These are phyloP conservation scores for Heliocidaris tuberculata DNA, from an alignment of 35 echinoderm and acorn worm genomes.

Conservation along the genomic window DNA sequence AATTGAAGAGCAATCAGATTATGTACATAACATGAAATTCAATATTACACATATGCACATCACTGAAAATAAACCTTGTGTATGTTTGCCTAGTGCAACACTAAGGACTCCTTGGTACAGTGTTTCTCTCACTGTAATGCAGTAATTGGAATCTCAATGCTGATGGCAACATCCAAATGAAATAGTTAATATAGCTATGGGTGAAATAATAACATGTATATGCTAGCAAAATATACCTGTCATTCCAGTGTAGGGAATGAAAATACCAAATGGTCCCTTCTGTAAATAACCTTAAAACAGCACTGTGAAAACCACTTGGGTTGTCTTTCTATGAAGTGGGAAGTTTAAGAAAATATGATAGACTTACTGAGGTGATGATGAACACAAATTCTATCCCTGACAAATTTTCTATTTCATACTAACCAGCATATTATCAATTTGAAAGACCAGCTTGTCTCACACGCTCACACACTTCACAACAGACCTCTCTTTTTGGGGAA, in stretches of 20 bases:
- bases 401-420: no score
- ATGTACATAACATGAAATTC: conserved; percentile 5
- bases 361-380: neutral
- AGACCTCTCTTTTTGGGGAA: no score
- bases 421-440: no score
- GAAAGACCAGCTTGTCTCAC: no score
- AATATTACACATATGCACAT: neutral
- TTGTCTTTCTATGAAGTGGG: neutral
- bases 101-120: neutral
- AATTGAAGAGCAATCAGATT: neutral
- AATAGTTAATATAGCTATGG: neutral
- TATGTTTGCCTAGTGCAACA: neutral
- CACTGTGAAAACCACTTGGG: neutral
- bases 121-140: neutral
- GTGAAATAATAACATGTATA: neutral
- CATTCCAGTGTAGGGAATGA: neutral
- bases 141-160: conserved; percentile 1
- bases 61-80: neutral
- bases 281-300: conserved; percentile 18
- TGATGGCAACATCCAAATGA: neutral
- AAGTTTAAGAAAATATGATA: neutral
- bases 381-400: no score
- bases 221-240: conserved; percentile 10
- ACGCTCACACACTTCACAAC: no score
- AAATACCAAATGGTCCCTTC: neutral